These are phyloP conservation scores for Melanotaenia parkinsoni DNA, from an alignment of 2,797 vertebrate species.

Conservation along the genomic window DNA sequence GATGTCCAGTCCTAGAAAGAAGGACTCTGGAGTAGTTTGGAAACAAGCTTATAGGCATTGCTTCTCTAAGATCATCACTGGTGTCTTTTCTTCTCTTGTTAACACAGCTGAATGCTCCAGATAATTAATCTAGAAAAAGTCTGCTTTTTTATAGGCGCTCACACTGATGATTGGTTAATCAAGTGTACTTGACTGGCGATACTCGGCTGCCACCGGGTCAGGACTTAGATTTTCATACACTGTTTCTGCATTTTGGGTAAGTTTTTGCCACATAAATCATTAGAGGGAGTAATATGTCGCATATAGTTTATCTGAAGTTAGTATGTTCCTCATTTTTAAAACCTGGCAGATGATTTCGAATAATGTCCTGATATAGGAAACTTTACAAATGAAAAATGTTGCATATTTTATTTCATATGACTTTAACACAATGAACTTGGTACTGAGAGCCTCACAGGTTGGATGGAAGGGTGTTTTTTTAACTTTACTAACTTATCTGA, in stretches of 20 bases:
- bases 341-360: not conserved
- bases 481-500: not conserved
- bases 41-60: too few relatives aligned
- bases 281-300: not conserved
- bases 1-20: too few relatives aligned
- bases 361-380: not conserved
- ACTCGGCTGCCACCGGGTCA: not conserved
- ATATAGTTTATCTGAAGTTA: constrained; percentile 1
- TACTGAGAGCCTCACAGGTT: not conserved
- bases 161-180: not conserved
- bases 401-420: too few relatives aligned
- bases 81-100: too few relatives aligned
- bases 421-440: not conserved
- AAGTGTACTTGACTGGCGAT: not conserved
- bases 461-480: not conserved
- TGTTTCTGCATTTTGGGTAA: not conserved
- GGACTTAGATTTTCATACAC: not conserved
- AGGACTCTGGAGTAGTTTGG: too few relatives aligned
- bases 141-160: not conserved
- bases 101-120: too few relatives aligned
- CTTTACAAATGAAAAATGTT: not conserved
- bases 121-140: not conserved
- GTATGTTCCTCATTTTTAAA: not conserved
- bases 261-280: not conserved
- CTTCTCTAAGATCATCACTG: too few relatives aligned